phyloP scores from a whole-genome alignment of 2,797 vertebrate species.

The Anguilla obscura region DNA sequence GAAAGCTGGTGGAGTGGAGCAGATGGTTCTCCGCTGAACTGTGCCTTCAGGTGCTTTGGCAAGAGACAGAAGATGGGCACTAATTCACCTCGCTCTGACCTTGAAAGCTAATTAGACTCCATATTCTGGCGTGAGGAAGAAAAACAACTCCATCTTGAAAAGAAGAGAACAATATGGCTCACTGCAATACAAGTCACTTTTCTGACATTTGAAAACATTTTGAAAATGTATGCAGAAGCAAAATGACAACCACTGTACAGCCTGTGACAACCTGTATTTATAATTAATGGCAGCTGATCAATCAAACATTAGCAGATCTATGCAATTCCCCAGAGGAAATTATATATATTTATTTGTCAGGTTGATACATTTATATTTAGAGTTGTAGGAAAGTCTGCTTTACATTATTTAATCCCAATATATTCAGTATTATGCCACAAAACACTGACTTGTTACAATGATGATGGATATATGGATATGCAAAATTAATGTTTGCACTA shows the following conservation, averaged over 20 bases:
- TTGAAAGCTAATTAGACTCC: not conserved
- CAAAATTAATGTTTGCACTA: not conserved
- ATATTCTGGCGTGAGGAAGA: not conserved
- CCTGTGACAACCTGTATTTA: not conserved
- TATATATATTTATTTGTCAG: not conserved
- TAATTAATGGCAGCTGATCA: not conserved
- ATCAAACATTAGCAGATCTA: not conserved
- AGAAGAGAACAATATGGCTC: not conserved
- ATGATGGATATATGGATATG: not conserved
- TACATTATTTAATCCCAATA: not conserved
- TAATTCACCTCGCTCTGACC: slow-evolving; percentile 1
- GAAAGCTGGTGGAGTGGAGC: slow-evolving; percentile 15
- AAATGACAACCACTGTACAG: not conserved
- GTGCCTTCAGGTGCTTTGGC: slow-evolving; percentile 7
- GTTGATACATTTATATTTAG: not conserved
- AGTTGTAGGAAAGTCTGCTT: not conserved
- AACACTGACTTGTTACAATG: not conserved
- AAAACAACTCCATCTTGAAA: not conserved
- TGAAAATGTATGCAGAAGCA: not conserved
- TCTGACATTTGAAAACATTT: not conserved
- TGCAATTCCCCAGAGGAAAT: not conserved
- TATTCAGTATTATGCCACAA: not conserved
- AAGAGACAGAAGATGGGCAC: not conserved
- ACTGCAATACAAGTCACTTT: not conserved
- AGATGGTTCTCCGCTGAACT: slow-evolving; percentile 19